Conservation (phyloP, 2,888 invertebrate genomes). For the Leistus spinibarbis region DNA sequence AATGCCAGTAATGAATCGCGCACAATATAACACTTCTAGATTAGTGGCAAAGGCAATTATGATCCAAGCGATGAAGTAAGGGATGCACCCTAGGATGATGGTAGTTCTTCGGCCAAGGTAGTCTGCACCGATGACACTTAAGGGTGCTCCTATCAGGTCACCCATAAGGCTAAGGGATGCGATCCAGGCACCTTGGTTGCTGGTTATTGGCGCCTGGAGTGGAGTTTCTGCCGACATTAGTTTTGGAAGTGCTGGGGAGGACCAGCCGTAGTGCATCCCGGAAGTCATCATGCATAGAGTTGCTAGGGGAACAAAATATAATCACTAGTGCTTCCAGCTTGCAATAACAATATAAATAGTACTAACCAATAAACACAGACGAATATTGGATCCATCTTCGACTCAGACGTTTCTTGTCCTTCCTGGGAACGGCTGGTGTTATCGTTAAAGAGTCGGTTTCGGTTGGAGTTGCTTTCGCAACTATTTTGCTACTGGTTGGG, state of each 20-base stretch:
- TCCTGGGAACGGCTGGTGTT: constrained; percentile 20
- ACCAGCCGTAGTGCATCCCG: constrained; percentile 62
- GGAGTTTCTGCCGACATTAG: constrained; percentile 59
- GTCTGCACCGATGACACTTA: constrained; percentile 69
- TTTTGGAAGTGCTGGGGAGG: constrained; percentile 63
- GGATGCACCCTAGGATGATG: constrained; percentile 65
- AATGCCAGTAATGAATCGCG: constrained; percentile 65
- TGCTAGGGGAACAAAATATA: constrained; percentile 48
- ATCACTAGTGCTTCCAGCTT: neutral
- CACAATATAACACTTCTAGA: constrained; percentile 62
- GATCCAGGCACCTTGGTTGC: constrained; percentile 67
- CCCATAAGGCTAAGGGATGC: constrained; percentile 70
- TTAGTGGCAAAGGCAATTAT: constrained; percentile 65
- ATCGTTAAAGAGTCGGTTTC: no score
- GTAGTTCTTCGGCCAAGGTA: constrained; percentile 68
- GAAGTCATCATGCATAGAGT: constrained; percentile 51
- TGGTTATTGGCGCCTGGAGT: constrained; percentile 56
- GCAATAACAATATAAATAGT: neutral
- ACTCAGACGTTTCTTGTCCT: constrained; percentile 10
- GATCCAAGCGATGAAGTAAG: constrained; percentile 68
- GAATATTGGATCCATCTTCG: constrained; percentile 29
- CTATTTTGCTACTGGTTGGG: no score
- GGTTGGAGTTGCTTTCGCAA: no score
- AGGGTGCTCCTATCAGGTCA: constrained; percentile 66
- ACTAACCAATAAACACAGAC: constrained; percentile 13